Evolutionary conservation across 2,113 vertebrate species (phyloP), one percentile per base, ranked within the genome.

Genomic region (Chaetodon auriga): DNA sequence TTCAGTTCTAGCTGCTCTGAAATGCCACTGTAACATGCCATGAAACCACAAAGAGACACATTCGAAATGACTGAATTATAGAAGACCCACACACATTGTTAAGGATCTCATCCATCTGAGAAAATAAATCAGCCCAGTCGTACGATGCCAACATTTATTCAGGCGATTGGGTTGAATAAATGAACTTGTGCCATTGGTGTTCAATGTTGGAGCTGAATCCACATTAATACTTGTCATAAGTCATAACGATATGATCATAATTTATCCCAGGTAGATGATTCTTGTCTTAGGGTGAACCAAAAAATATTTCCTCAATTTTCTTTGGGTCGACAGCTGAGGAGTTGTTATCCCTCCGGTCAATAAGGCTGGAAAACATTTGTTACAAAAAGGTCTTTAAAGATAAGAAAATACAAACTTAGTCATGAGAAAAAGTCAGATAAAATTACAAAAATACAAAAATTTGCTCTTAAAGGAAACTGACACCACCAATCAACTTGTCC

Each of bases 61-160:
- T 10, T 41, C 3, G 2, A 7, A 64, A 49, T 36, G 41, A 66
- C 49, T 70, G 43, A 73, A 49, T 71, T 36, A 75, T 58, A 35
- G 60, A 83, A 75, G 25, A 57, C 12, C 12, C 4, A 21, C 41
- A 58, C 30, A 66, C 54, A 64, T 7, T 51, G 36, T 76, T 15
- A 54, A 60, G 15, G 23, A 62, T 64, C 10, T 65, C 11, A 36
- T 55, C 3, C 6, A 46, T 68, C 6, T 45, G 58, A 80, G 36
- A 78, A 53, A 83, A 36, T 30, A 64, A 70, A 81, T 45, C 53
- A 49, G 49, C 35, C 30, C 30, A 30, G 30, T 30, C 30, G 30
- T 30, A 30, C 30, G 3, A 30, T 3, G 30, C 30, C 30, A 30
- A 30, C 30, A 30, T 30, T 30, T 30, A 30, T 30, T 30, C 30